Evolutionary conservation across 2,888 invertebrate species (phyloP).

Genomic region (Epinotia brunnichana): DNA sequence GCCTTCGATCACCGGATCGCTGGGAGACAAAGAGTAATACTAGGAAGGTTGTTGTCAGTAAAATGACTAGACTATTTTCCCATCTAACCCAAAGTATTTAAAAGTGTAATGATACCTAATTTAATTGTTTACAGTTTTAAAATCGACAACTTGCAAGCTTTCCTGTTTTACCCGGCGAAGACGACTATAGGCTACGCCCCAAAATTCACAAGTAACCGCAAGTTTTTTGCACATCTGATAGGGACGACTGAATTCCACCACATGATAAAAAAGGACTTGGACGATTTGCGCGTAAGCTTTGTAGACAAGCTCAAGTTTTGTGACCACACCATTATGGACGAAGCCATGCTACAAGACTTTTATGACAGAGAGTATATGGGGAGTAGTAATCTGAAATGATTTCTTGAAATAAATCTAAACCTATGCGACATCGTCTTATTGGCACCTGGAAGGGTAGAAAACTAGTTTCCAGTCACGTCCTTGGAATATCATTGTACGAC

Average conservation of each 20-base stretch:
- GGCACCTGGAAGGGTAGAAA: neutral
- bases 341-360: conserved; percentile 52
- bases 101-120: neutral
- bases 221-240: conserved; percentile 73
- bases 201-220: conserved; percentile 68
- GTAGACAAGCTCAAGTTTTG: conserved; percentile 68
- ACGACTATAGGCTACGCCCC: conserved; percentile 71
- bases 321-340: conserved; percentile 49
- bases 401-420: neutral
- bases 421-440: neutral
- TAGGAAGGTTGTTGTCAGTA: too few relatives aligned
- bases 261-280: conserved; percentile 62
- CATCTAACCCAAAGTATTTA: too few relatives aligned
- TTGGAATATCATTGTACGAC: too few relatives aligned
- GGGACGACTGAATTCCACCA: conserved; percentile 62
- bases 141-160: conserved; percentile 62
- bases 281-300: conserved; percentile 53
- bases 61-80: too few relatives aligned
- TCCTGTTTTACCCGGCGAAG: conserved; percentile 64
- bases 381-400: neutral
- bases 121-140: conserved; percentile 58
- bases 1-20: too few relatives aligned
- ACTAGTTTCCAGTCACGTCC: neutral
- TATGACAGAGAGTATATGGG: conserved; percentile 66
- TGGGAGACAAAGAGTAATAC: too few relatives aligned